These are phyloP conservation scores for Lamellibrachia satsuma DNA, from an alignment of 2,888 invertebrate species.

Conservation along the genomic window DNA sequence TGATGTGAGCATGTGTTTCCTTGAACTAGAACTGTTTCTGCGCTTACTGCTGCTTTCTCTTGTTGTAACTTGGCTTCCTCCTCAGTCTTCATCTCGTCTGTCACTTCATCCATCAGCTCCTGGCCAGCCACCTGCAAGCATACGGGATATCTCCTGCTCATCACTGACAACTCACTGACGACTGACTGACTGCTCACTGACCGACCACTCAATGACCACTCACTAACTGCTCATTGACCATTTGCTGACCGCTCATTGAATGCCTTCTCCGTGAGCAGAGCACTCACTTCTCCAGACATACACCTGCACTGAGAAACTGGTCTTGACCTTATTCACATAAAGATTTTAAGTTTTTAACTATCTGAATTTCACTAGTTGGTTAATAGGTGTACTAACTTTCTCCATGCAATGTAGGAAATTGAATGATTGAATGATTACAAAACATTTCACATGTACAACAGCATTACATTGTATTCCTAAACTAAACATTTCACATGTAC, in stretches of 20 bases:
- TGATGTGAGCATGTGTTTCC: too few relatives aligned
- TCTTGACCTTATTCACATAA: too few relatives aligned
- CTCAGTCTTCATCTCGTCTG: background rate
- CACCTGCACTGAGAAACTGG: too few relatives aligned
- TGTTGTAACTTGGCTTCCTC: slow-evolving; percentile 7
- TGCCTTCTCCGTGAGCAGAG: background rate
- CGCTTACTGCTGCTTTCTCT: background rate
- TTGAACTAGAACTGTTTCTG: background rate
- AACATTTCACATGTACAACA: too few relatives aligned
- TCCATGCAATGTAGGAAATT: too few relatives aligned
- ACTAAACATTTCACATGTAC: background rate
- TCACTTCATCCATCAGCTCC: slow-evolving; percentile 23
- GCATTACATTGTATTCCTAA: background rate
- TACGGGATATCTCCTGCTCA: background rate
- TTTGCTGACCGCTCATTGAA: background rate
- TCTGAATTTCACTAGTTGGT: too few relatives aligned
- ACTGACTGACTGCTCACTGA: background rate
- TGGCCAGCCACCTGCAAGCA: slow-evolving; percentile 21
- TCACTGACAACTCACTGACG: background rate
- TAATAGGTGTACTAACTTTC: too few relatives aligned
- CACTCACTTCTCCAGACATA: background rate
- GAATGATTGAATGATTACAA: too few relatives aligned
- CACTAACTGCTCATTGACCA: background rate
- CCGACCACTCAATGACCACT: background rate
- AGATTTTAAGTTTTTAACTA: too few relatives aligned